These are phyloP conservation scores for Dendrocopos noguchii DNA, from an alignment of 2,113 vertebrate genomes.

Conservation along the genomic window DNA sequence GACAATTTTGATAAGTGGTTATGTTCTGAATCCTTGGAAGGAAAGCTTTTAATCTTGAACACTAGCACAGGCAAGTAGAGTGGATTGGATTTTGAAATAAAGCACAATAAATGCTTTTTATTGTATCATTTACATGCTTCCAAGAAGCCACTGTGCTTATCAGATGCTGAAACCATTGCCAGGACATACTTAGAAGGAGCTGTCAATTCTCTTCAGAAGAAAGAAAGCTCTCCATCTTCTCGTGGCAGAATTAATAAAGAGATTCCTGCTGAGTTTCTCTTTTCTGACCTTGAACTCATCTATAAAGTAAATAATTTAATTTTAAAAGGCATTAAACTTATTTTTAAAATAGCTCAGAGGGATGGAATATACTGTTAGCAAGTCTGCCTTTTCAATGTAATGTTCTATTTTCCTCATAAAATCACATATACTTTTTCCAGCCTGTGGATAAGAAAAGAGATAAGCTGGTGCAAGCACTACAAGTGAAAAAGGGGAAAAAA, in stretches of 20 bases:
- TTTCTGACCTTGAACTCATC: slow-evolving; percentile 27
- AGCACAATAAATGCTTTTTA: slow-evolving; percentile 40
- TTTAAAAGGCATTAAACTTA: not conserved
- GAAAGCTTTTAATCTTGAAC: slow-evolving; percentile 8
- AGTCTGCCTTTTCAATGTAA: not conserved
- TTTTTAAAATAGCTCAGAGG: not conserved
- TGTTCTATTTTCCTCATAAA: not conserved
- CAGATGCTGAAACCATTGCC: slow-evolving; percentile 40
- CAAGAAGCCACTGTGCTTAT: slow-evolving; percentile 16
- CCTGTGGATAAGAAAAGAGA: not conserved
- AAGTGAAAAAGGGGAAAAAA: not conserved
- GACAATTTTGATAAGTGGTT: not conserved
- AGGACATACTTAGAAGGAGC: slow-evolving; percentile 30
- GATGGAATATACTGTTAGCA: not conserved
- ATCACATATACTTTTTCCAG: not conserved
- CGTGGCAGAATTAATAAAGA: slow-evolving; percentile 6
- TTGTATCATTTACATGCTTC: slow-evolving; percentile 18
- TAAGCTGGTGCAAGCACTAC: not conserved
- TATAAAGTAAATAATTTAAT: slow-evolving; percentile 8
- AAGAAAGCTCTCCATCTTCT: not conserved
- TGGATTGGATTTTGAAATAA: not conserved
- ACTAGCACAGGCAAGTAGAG: not conserved
- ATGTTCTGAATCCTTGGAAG: not conserved
- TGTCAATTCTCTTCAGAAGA: slow-evolving; percentile 26
- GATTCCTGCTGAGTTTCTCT: not conserved